Conservation (phyloP, 1,140 invertebrate species). For the Seison nebaliae region DNA sequence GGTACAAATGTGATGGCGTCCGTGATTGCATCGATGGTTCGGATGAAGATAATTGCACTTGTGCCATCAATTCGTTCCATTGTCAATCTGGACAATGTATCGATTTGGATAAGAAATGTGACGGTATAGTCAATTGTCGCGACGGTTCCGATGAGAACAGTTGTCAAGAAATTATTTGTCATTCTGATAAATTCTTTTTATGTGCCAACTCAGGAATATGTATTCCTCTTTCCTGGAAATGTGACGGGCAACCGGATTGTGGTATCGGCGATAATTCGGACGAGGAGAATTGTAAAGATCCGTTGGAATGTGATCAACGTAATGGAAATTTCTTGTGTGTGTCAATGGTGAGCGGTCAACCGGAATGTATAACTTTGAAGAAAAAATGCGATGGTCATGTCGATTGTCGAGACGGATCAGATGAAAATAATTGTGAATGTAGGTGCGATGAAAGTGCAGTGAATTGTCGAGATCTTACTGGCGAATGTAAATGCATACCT, state of each 20-base stretch:
- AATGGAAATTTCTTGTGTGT: constrained; percentile 4
- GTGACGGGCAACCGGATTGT: constrained; percentile 9
- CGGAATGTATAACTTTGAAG: constrained; percentile 4
- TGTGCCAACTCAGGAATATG: constrained; percentile 6
- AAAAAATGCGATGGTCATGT: constrained; percentile 14
- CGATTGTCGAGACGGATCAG: constrained; percentile 13
- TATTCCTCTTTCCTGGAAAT: constrained; percentile 2
- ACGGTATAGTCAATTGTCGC: constrained; percentile 10
- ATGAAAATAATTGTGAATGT: constrained; percentile 12
- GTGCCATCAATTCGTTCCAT: constrained; percentile 12
- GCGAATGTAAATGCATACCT: constrained; percentile 16
- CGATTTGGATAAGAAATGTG: constrained; percentile 3
- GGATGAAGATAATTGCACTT: constrained; percentile 32
- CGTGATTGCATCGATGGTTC: constrained; percentile 41
- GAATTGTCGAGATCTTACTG: constrained; percentile 7
- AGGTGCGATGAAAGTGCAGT: constrained; percentile 4
- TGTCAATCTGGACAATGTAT: constrained; percentile 14
- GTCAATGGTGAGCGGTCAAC: neutral
- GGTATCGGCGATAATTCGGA: constrained; percentile 5
- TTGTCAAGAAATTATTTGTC: constrained; percentile 3
- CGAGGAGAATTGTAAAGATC: constrained; percentile 8
- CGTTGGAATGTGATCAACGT: too few species aligned
- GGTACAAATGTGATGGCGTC: constrained; percentile 41
- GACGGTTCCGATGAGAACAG: constrained; percentile 11
- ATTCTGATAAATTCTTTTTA: constrained; percentile 7